Evolutionary conservation across 1,140 invertebrate species (phyloP).

Genomic region (Apis florea): DNA sequence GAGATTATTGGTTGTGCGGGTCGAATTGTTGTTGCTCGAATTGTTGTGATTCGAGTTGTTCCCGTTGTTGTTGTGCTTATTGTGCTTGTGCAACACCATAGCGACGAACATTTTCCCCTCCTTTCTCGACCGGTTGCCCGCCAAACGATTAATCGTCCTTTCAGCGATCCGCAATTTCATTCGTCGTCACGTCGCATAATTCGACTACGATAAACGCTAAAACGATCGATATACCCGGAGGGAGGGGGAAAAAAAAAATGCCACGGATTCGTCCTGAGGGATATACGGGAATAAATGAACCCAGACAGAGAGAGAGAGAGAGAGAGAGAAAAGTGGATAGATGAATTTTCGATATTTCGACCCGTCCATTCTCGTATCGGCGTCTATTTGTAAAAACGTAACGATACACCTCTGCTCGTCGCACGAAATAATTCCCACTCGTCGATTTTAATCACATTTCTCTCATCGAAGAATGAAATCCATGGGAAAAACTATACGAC

Average conservation of each 20-base stretch:
- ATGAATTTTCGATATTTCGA: not conserved
- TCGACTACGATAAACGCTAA: constrained; percentile 33
- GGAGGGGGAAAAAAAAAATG: not conserved
- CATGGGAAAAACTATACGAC: constrained; percentile 18
- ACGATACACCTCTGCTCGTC: not conserved
- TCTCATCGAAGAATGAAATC: constrained; percentile 31
- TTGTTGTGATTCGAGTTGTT: constrained; percentile 70
- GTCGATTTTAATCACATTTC: constrained; percentile 5
- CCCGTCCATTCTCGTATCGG: not conserved
- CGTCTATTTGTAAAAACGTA: not conserved
- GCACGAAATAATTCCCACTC: not conserved
- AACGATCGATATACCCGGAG: constrained; percentile 11
- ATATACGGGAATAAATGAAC: not conserved
- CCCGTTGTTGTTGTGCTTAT: constrained; percentile 72
- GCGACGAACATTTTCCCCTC: constrained; percentile 75
- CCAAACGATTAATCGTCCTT: constrained; percentile 37
- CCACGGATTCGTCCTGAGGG: constrained; percentile 16
- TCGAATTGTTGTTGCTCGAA: constrained; percentile 68
- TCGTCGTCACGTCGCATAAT: constrained; percentile 48
- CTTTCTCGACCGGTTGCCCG: constrained; percentile 26
- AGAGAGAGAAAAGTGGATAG: not conserved
- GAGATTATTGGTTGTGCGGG: constrained; percentile 57
- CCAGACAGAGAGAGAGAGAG: no score
- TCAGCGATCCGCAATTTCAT: constrained; percentile 37
- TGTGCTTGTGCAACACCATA: constrained; percentile 78